Base-by-base conservation (phyloP, 2,113 vertebrate genomes). In the Panthera uncia region DNA sequence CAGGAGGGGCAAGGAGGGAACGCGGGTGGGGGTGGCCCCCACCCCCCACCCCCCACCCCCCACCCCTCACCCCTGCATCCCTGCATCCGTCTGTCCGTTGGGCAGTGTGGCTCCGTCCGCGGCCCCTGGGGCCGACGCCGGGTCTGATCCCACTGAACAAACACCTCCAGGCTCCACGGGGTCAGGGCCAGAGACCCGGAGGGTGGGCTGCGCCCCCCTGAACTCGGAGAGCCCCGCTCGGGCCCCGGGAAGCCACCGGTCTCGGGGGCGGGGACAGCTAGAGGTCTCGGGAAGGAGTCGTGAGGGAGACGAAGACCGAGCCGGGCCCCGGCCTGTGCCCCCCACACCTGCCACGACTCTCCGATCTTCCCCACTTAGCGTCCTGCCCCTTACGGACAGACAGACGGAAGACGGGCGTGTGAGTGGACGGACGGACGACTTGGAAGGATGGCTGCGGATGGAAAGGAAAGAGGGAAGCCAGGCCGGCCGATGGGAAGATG, bases 21-120 rank as follows among this genome's bases (percentile, higher is more conserved):
- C 21, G 4, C 2, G 0, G 0, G 19, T 23, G 87, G 31, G 48
- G 21, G 15, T 0, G 14, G 71, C 31, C 14, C 7, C 14, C 8
- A 7, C 31, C 7, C 38, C 38, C 38, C 3, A 0, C 1, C 7
- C 38, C 31, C 14, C 8, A 7, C 31, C 7, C 36, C 31, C 14
- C 8, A 7, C 31, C 7, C 3, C 31, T 5, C 3, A 0, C 1
- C 7, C 33, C 45, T 29, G 45, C 31, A 13, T 2, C 8, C 2
- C 8, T 11, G 71, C 13, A 0, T 25, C 71, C 7, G 4, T 13
- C 48, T 1, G 8, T n/a, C 57, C 11, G 1, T 21, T 4, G 6
- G 61, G 48, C 41, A 29, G 8, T 0, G 8, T 0, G 0, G 16
- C 78, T 29, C 45, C 68, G 38, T 12, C 80, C 16, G 1, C 0